Percentiles rank a stretch among this genome's conserved stretches.
Conservation (phyloP, 1,140 invertebrate genomes). For the Cotesia typhae region DNA sequence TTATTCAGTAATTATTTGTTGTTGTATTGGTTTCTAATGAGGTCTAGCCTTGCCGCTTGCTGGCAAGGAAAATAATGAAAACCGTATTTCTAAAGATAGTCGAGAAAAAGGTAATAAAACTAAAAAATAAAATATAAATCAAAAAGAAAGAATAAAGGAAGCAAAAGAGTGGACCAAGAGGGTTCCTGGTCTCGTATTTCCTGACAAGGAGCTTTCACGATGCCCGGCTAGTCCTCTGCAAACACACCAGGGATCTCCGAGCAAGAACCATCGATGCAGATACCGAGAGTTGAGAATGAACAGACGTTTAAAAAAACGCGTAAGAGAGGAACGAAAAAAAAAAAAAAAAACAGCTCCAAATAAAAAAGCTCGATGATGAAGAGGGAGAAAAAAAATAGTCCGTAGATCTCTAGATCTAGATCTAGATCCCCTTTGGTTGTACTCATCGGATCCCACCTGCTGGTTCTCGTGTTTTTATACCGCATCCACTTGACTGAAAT, state of each 20-base stretch:
- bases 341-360: conserved; percentile 14
- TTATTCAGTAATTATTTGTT: too few species aligned
- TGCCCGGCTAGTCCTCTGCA: conserved; percentile 41
- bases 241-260: conserved; percentile 24
- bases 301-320: not conserved
- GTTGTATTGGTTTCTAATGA: too few species aligned
- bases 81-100: not conserved
- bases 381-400: conserved; percentile 8
- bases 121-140: not conserved
- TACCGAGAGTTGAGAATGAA: conserved; percentile 16
- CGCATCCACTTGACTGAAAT: not conserved
- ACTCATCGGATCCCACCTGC: conserved; percentile 1
- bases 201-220: conserved; percentile 44
- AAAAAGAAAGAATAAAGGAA: conserved; percentile 7
- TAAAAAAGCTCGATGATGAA: conserved; percentile 19
- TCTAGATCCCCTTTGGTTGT: not conserved
- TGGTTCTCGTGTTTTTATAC: not conserved
- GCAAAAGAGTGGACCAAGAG: not conserved
- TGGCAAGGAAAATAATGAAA: too few species aligned
- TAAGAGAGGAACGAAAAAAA: not conserved
- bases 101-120: not conserved
- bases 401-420: not conserved
- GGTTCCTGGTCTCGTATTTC: conserved; percentile 36
- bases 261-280: conserved; percentile 18
- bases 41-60: too few species aligned